A percentile compares a stretch with the other conserved stretches of the same genome.
Evolutionary conservation across 2,797 vertebrate species (phyloP).

Genomic region (Lepus townsendii): DNA sequence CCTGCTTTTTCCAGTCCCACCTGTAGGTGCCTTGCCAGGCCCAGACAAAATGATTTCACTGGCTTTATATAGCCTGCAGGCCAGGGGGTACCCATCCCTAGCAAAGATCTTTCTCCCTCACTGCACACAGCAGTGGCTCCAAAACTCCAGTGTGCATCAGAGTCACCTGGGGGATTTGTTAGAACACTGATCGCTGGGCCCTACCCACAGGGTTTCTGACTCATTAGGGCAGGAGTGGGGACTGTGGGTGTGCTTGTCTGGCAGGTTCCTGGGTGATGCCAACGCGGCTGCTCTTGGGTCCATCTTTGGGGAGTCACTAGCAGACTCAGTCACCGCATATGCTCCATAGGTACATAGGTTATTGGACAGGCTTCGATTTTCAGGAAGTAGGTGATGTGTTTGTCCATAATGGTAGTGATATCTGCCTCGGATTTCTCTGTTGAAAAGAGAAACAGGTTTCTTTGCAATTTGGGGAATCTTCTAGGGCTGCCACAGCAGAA

Average conservation of each 20-base stretch:
- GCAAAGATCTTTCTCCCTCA: no score
- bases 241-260: neutral
- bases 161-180: neutral
- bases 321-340: neutral
- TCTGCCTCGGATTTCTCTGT: conserved; percentile 5
- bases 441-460: conserved; percentile 50
- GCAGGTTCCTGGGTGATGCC: neutral
- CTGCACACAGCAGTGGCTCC: neutral
- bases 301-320: neutral
- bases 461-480: conserved; percentile 41
- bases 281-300: neutral
- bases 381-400: neutral
- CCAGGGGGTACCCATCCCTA: no score
- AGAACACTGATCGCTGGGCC: neutral
- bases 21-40: no score
- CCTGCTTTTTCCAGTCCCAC: no score
- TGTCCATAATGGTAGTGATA: neutral
- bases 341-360: neutral
- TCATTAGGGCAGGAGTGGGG: neutral
- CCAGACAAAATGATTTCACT: no score
- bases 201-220: neutral
- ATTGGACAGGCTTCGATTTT: neutral
- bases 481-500: neutral
- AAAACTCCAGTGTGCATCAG: neutral
- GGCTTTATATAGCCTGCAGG: no score